Base-by-base conservation (phyloP, 2,113 vertebrate genomes). In the Marmota monax region DNA sequence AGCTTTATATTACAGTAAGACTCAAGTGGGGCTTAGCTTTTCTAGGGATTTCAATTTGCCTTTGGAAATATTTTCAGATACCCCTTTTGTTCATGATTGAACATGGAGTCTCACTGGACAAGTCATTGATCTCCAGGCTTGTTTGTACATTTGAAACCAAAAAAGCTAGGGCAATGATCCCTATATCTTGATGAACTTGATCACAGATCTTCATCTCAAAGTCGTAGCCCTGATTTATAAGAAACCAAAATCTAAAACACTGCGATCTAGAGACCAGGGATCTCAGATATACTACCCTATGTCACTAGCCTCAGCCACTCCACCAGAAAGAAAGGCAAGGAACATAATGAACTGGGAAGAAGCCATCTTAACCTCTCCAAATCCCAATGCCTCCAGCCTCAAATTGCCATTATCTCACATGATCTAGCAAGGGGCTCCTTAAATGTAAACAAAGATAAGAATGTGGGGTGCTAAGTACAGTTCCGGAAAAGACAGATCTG, bases 361-460 rank as follows among this genome's bases (percentile, higher is more conserved):
- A 92, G 34, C 10, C 84, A 82, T 39, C 42, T 34, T 56, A 89
- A 23, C 32, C 32, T 96, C 91, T 87, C 78, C 94, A 94, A 93
- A 61, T 84, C 56, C 67, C 42, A 88, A 70, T 39, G 79, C 45
- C 73, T 95, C 45, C 27, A 92, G 37, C 74, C 42, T 84, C 61
- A 84, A 29, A 95, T 88, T 6, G 22, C 27, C 58, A 92, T 56
- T 77, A 93, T 92, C 65, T 83, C 88, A 84, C 16, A 86, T 42
- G 74, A 83, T 37, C 27, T 70, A 96, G 32, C 77, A 84, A 87
- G 70, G 25, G 25, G 61, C 20, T 95, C 88, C 61, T 29, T 84
- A 92, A 90, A 88, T 53, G 20, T 12, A 94, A 88, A 58, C 91
- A 97, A 92, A 84, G 32, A 93, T 67, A 70, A 92, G 42, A 92